Percentiles rank a stretch among this genome's conserved stretches.
phyloP scores from a whole-genome alignment of 2,888 invertebrate species.

The Gastracanthus pulcherrimus region DNA sequence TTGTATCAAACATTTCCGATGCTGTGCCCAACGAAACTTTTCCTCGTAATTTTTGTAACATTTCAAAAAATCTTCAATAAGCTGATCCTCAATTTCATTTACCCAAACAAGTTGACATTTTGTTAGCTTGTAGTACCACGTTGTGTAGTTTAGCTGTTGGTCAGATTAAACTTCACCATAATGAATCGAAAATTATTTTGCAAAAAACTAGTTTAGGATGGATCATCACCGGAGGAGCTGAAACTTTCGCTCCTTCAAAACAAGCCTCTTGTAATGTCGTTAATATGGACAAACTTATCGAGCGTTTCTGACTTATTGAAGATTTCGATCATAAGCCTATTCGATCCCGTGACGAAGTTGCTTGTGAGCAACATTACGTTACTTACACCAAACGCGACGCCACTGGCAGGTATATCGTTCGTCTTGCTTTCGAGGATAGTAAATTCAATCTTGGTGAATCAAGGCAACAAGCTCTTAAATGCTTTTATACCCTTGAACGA shows the following conservation, averaged over 20 bases:
- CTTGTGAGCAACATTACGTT: neutral
- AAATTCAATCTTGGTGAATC: neutral
- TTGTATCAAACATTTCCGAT: slow-evolving; percentile 16
- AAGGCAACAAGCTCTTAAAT: neutral
- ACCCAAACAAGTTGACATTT: neutral
- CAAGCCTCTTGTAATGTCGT: neutral
- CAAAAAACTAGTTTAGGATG: slow-evolving; percentile 7
- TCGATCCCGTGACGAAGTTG: neutral
- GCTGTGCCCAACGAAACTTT: neutral
- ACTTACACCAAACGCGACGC: neutral
- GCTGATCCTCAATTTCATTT: slow-evolving; percentile 23
- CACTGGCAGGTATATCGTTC: neutral
- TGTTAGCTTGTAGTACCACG: neutral
- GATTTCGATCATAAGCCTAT: neutral
- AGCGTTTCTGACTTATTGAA: neutral
- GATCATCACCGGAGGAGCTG: neutral
- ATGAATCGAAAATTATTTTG: neutral
- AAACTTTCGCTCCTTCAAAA: neutral
- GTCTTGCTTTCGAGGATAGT: neutral
- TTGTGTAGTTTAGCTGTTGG: neutral
- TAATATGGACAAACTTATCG: neutral
- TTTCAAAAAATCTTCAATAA: no score
- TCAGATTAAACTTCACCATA: neutral
- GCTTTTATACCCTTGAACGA: neutral
- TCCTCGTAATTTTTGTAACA: no score